Evolutionary conservation across 2,797 vertebrate species (phyloP), one percentile per base, ranked within the genome.

Genomic region (Spheniscus humboldti): DNA sequence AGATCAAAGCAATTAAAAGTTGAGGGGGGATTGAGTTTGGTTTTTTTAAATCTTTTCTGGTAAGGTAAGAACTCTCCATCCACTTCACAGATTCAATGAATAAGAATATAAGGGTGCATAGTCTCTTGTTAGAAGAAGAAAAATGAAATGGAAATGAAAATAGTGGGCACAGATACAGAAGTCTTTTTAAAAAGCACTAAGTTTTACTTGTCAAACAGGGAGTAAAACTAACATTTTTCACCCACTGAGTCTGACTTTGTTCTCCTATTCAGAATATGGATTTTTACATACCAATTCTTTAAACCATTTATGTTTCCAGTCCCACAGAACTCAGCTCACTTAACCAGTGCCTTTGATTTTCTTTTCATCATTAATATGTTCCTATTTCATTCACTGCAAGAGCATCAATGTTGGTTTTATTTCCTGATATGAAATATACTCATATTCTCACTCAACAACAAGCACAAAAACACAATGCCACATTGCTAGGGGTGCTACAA

Each of bases 311-410:
- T 45, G 59, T 52, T 83, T 89, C 37, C 78, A 90, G 55, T 57
- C 53, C n/a, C 57, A 62, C 35, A 56, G 73, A 90, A 59, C 14
- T 63, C 15, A 0, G 66, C 62, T 75, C 47, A 37, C 45, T 45
- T 9, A 77, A 31, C 68, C 47, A 86, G 68, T 10, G 10, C 28
- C 66, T 94, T 86, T 86, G 47, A 86, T 81, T 92, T 88, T 90
- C 78, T 88, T 89, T 88, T 84, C 75, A 69, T 75, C 85, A 66
- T 90, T 83, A 75, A 25, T 50, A 86, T 3, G 19, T 39, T 88
- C 60, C 39, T 75, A 24, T 75, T 94, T 59, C 28, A 47, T 69
- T 94, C 80, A 67, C 33, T 53, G 30, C 55, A 86, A 56, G 25
- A 79, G 14, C 77, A 80, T 55, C 87, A 39, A 27, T 27, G 53